phyloP scores from a whole-genome alignment of 2,797 vertebrate genomes.

The Melanotaenia pygmaea region DNA sequence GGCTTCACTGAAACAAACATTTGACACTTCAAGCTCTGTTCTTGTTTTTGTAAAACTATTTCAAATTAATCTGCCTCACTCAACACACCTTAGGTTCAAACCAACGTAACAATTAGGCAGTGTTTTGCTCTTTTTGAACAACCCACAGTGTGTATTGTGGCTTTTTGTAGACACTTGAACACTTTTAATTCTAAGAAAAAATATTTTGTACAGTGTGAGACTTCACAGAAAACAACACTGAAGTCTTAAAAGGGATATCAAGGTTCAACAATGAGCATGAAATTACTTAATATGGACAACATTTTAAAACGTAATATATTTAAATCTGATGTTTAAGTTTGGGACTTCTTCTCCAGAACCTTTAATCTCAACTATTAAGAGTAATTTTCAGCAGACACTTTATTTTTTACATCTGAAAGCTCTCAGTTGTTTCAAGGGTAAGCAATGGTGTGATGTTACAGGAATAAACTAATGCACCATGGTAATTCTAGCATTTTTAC shows the following conservation, averaged over 20 bases:
- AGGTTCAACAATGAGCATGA: background rate
- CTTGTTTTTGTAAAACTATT: background rate
- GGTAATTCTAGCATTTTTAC: background rate
- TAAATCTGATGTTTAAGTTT: background rate
- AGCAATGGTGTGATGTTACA: background rate
- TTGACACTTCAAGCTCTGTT: background rate
- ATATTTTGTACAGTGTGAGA: background rate
- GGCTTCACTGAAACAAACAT: background rate
- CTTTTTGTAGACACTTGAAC: background rate
- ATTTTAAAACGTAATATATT: background rate
- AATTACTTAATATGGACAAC: background rate
- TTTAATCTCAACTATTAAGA: too few relatives aligned
- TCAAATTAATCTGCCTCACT: background rate
- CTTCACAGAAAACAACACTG: background rate
- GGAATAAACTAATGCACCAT: background rate
- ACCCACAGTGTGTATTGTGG: background rate
- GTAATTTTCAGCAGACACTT: background rate
- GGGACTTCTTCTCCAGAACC: too few relatives aligned
- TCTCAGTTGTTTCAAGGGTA: background rate
- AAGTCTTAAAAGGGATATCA: background rate
- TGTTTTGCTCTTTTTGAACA: background rate
- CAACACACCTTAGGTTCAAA: too few relatives aligned
- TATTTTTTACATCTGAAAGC: background rate
- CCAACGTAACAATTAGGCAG: too few relatives aligned
- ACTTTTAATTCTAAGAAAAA: background rate